These are phyloP conservation scores for Paraescarpia echinospica DNA, from an alignment of 1,140 invertebrate genomes.

Conservation along the genomic window DNA sequence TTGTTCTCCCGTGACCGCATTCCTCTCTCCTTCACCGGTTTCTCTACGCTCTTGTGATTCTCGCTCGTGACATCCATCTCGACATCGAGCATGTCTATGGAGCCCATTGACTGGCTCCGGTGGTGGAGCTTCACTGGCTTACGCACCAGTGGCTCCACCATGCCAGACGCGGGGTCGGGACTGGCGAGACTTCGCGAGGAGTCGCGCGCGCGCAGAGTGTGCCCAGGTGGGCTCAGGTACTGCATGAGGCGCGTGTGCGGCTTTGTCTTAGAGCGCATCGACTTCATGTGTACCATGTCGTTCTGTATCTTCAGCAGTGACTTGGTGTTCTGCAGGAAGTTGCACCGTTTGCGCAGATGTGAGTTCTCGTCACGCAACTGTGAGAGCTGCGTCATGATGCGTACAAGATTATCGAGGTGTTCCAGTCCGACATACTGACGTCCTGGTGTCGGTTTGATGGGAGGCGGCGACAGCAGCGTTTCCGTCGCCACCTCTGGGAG, in stretches of 20 bases:
- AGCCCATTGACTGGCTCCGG: slow-evolving; percentile 22
- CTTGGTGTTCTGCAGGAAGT: slow-evolving; percentile 74
- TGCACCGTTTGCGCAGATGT: slow-evolving; percentile 68
- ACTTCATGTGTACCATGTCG: slow-evolving; percentile 58
- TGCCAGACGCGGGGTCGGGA: neutral
- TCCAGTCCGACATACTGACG: slow-evolving; percentile 63
- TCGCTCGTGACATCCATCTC: neutral
- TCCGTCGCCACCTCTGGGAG: neutral
- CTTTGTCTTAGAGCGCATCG: slow-evolving; percentile 72
- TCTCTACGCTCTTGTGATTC: neutral
- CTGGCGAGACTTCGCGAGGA: neutral
- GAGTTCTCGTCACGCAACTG: slow-evolving; percentile 72
- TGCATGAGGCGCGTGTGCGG: neutral
- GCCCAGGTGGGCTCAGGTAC: neutral
- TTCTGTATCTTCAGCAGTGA: slow-evolving; percentile 54
- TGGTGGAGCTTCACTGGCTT: slow-evolving; percentile 9
- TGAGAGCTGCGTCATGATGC: slow-evolving; percentile 74
- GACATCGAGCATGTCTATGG: slow-evolving; percentile 19
- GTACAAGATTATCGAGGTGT: slow-evolving; percentile 75
- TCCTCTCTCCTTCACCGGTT: neutral
- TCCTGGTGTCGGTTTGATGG: neutral
- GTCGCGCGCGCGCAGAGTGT: neutral
- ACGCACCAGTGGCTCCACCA: neutral
- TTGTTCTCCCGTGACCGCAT: neutral
- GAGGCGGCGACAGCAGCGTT: neutral